These are phyloP conservation scores for Pangasius krempfi DNA, from an alignment of 2,797 vertebrate species.

Conservation along the genomic window DNA sequence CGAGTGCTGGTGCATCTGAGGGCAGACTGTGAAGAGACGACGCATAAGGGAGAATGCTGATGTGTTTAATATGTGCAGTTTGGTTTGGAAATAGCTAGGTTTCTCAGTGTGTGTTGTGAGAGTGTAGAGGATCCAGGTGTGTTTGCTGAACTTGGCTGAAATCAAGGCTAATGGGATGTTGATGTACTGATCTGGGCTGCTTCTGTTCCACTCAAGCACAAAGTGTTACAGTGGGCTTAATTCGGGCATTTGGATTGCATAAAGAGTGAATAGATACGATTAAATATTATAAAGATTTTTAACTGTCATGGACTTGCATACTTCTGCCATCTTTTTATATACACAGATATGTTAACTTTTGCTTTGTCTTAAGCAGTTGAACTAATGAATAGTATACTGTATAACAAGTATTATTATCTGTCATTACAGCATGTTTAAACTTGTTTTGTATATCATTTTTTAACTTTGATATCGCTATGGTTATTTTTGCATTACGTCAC, in stretches of 20 bases:
- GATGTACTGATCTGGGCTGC: neutral
- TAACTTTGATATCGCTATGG: constrained; percentile 68
- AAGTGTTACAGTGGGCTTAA: constrained; percentile 11
- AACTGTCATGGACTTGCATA: constrained; percentile 19
- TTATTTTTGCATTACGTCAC: constrained; percentile 48
- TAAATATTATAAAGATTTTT: constrained; percentile 3
- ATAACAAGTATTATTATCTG: constrained; percentile 64
- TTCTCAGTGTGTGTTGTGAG: neutral
- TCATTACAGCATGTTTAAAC: constrained; percentile 75
- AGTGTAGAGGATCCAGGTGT: neutral
- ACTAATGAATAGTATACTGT: constrained; percentile 53
- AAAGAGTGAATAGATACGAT: neutral
- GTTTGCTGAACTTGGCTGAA: neutral
- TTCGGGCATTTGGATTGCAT: neutral
- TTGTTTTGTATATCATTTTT: constrained; percentile 70
- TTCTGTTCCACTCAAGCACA: constrained; percentile 15
- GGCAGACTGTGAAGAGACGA: neutral
- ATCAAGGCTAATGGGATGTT: neutral
- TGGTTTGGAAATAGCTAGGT: neutral
- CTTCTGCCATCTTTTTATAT: constrained; percentile 18
- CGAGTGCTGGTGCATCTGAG: neutral
- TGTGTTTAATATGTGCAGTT: constrained; percentile 1
- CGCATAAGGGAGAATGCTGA: neutral
- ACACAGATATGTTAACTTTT: constrained; percentile 37
- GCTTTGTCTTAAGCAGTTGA: constrained; percentile 49